Evolutionary conservation across 2,888 invertebrate species (phyloP), one percentile per base, ranked within the genome.

Genomic region (Agriotes lineatus): DNA sequence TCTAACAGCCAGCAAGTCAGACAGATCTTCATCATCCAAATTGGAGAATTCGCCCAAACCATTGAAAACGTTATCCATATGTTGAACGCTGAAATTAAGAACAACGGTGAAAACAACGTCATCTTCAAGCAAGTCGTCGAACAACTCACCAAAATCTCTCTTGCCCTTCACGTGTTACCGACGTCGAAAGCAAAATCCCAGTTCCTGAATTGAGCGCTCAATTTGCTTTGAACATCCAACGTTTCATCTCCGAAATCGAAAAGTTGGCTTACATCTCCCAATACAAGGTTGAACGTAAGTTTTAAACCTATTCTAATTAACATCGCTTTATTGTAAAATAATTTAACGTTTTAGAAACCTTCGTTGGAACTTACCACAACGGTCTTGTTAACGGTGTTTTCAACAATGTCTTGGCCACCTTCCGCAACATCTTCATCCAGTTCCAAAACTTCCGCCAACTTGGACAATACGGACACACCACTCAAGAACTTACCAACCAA

Each of bases 361-460:
- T n/a, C n/a, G n/a, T n/a, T n/a, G n/a, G n/a, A n/a, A 7, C 25
- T 25, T 25, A 3, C 52, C 45, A 30, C 52, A 6, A 42, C 61
- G 44, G 30, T 19, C 2, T 20, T 45, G 4, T 25, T 7, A 25
- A 25, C 7, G 25, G 25, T 7, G 25, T 25, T 5, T 25, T 25
- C 25, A 25, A 25, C 25, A 25, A 25, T 7, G 25, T 25, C 7
- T 25, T 25, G 25, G 25, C 4, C 3, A 25, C 25, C 33, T 18
- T 67, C 20, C 60, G 67, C 10, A 67, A 67, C 20, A 60, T 67
- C 35, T 48, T 50, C 37, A 45, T 61, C 5, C 67, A 67, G 37
- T 9, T 67, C 4, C 42, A 61, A 4, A 52, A 50, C 35, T 5
- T 7, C 7, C 25, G 25, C 7, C 7, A 25, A 3, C 3, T 25